A percentile compares a stretch with the other conserved stretches of the same genome.
These are phyloP conservation scores for Nothoprocta perdicaria DNA, from an alignment of 2,113 vertebrate species.

Conservation along the genomic window DNA sequence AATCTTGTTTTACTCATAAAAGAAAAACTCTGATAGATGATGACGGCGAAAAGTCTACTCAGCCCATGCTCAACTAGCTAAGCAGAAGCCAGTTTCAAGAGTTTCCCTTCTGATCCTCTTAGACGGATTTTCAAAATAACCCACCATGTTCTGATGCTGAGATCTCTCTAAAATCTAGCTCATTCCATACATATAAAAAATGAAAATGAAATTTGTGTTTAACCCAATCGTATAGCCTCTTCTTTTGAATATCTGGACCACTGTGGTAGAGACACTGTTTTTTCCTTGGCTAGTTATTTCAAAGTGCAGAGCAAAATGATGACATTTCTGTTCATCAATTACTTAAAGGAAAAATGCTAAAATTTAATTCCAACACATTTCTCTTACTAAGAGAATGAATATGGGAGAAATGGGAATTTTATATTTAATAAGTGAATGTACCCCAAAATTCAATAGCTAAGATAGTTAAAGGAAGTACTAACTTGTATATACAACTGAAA, in stretches of 20 bases:
- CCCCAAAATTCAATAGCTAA: neutral
- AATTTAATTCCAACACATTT: neutral
- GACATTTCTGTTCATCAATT: neutral
- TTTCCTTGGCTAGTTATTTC: neutral
- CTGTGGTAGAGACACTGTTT: neutral
- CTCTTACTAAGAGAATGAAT: neutral
- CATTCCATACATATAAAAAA: neutral
- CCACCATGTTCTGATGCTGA: neutral
- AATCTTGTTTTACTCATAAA: neutral
- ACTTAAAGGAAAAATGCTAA: neutral
- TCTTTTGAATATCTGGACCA: constrained; percentile 29
- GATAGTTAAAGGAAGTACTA: neutral
- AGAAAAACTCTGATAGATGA: neutral
- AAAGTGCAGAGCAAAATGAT: neutral
- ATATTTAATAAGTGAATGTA: neutral
- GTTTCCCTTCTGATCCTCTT: neutral
- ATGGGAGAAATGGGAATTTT: neutral
- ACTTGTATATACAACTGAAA: neutral
- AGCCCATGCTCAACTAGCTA: neutral
- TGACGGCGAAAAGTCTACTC: neutral
- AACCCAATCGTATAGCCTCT: neutral
- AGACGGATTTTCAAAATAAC: neutral
- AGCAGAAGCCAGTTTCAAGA: neutral
- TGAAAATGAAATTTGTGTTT: neutral
- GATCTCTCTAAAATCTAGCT: neutral